Evolutionary conservation across 2,797 vertebrate genomes (phyloP).

Genomic region (Emys orbicularis): DNA sequence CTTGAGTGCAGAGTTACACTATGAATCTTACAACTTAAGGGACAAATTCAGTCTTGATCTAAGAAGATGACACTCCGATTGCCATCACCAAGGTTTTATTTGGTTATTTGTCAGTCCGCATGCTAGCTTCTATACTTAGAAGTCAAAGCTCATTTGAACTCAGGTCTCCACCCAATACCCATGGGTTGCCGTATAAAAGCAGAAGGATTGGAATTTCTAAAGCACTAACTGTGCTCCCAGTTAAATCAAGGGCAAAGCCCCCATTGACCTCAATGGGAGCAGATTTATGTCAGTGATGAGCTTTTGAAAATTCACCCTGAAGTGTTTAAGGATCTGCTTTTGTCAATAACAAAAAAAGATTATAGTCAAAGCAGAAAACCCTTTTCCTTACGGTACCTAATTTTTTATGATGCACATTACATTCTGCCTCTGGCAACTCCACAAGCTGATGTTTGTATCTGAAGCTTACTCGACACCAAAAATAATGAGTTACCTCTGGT

Average conservation of each 20-base stretch:
- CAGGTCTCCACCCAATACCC: accelerated
- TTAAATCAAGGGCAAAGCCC: neutral
- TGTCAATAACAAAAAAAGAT: constrained; percentile 36
- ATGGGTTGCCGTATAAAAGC: neutral
- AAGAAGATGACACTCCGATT: neutral
- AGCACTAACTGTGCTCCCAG: neutral
- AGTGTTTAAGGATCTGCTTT: constrained; percentile 42
- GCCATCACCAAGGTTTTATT: neutral
- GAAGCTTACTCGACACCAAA: neutral
- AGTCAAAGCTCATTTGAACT: neutral
- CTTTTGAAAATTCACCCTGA: neutral
- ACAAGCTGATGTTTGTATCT: constrained; percentile 19
- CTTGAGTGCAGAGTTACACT: neutral
- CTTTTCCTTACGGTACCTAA: constrained; percentile 13
- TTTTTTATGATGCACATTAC: constrained; percentile 19
- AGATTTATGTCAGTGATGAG: neutral
- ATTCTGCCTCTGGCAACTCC: neutral
- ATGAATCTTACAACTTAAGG: neutral
- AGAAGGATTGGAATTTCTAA: accelerated
- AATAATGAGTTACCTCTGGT: constrained; percentile 30
- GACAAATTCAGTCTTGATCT: neutral
- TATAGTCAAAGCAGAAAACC: constrained; percentile 25
- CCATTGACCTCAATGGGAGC: neutral
- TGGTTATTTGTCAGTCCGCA: neutral
- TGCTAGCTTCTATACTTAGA: neutral